Conservation (phyloP, 2,888 invertebrate species). For the Melanotus villosus region DNA sequence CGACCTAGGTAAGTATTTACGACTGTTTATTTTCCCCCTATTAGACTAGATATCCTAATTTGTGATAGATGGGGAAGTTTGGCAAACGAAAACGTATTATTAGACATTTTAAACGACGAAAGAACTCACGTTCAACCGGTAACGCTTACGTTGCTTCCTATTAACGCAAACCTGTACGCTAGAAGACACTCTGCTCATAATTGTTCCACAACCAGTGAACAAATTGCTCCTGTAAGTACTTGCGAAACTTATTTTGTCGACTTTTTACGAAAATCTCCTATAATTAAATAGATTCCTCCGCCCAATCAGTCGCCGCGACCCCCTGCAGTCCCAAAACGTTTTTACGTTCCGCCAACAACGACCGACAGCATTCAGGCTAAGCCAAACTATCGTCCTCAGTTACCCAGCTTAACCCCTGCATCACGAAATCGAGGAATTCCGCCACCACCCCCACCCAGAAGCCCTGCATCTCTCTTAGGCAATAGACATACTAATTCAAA, state of each 20-base stretch:
- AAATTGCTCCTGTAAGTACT: conserved; percentile 39
- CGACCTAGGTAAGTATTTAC: conserved; percentile 35
- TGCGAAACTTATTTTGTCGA: not conserved
- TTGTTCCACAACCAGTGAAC: conserved; percentile 61
- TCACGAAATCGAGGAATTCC: conserved; percentile 65
- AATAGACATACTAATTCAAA: conserved; percentile 20
- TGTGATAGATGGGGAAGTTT: conserved; percentile 62
- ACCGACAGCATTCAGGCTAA: conserved; percentile 62
- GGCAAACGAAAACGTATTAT: conserved; percentile 60
- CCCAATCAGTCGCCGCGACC: conserved; percentile 68
- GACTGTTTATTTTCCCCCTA: too few species aligned
- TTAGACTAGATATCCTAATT: not conserved
- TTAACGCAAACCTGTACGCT: conserved; percentile 65
- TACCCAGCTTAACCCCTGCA: conserved; percentile 58
- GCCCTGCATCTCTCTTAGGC: conserved; percentile 30
- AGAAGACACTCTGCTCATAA: conserved; percentile 66
- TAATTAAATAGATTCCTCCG: conserved; percentile 62
- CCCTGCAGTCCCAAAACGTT: conserved; percentile 70
- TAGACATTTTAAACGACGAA: conserved; percentile 62
- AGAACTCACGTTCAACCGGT: conserved; percentile 59
- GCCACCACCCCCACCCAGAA: conserved; percentile 65
- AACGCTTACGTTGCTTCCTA: conserved; percentile 63
- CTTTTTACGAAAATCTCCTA: not conserved
- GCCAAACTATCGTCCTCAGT: conserved; percentile 67
- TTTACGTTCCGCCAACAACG: conserved; percentile 55